Percentiles rank a stretch among this genome's conserved stretches.
phyloP scores from a whole-genome alignment of 2,888 invertebrate genomes.

The Dryomyza anilis region DNA sequence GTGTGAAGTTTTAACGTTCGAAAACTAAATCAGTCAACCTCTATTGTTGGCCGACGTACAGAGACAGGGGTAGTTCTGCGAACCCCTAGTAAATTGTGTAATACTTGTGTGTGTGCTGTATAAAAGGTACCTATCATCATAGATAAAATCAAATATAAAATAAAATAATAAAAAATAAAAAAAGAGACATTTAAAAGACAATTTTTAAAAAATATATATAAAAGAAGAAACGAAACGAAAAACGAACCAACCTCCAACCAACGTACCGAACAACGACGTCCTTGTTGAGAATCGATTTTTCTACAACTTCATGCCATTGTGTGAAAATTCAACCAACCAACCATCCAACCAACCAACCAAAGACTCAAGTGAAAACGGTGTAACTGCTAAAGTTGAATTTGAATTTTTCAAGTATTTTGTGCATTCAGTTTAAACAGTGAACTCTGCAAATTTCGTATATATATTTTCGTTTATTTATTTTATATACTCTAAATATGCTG shows the following conservation, averaged over 20 bases:
- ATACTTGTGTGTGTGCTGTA: conserved; percentile 18
- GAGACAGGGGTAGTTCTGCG: neutral
- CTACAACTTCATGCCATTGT: conserved; percentile 50
- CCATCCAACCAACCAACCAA: neutral
- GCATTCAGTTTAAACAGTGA: no score
- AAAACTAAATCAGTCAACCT: neutral
- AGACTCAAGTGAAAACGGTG: no score
- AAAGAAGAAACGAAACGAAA: no score
- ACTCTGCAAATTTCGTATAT: no score
- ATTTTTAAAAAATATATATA: no score
- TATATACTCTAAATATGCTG: no score
- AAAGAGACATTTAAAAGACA: no score
- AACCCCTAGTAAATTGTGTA: conserved; percentile 23
- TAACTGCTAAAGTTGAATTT: no score
- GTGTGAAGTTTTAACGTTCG: neutral
- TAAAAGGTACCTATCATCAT: conserved; percentile 25
- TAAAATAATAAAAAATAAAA: conserved; percentile 13
- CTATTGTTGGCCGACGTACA: conserved; percentile 1
- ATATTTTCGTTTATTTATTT: no score
- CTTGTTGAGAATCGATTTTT: conserved; percentile 58
- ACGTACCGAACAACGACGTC: conserved; percentile 48
- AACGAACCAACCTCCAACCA: no score
- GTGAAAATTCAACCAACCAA: neutral
- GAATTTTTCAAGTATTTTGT: no score
- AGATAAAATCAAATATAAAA: conserved; percentile 17